These are phyloP conservation scores for Axea sp. DNA, from an alignment of 2,888 invertebrate genomes.

Conservation along the genomic window DNA sequence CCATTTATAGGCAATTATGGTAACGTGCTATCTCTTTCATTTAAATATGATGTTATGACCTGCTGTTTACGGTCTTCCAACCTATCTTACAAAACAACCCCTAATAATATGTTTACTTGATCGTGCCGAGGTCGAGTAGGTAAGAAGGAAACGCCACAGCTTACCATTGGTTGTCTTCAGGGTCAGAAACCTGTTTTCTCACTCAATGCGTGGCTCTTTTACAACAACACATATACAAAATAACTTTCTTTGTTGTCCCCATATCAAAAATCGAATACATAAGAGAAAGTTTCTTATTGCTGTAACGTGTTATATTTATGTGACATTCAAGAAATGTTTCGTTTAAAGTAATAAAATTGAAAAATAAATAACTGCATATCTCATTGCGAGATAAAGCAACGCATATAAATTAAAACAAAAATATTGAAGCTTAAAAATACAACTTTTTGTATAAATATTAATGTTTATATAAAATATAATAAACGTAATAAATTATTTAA, in stretches of 20 bases:
- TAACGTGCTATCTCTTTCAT: constrained; percentile 15
- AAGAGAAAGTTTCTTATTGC: too few relatives aligned
- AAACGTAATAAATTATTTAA: too few relatives aligned
- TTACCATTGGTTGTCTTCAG: constrained; percentile 30
- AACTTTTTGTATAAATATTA: too few relatives aligned
- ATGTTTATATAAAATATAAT: too few relatives aligned
- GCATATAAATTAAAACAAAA: too few relatives aligned
- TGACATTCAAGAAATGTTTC: too few relatives aligned
- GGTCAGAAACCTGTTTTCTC: constrained; percentile 46
- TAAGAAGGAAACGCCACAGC: constrained; percentile 20
- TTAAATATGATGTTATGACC: constrained; percentile 28
- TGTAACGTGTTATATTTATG: too few relatives aligned
- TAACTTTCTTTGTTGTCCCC: constrained; percentile 24
- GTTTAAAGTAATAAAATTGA: too few relatives aligned
- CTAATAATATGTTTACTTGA: constrained; percentile 47
- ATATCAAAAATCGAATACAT: constrained; percentile 11
- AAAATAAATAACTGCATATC: too few relatives aligned
- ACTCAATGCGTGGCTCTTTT: constrained; percentile 14
- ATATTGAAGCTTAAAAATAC: too few relatives aligned
- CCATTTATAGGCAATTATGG: too few relatives aligned
- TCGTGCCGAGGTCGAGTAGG: constrained; percentile 29
- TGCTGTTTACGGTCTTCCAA: constrained; percentile 27
- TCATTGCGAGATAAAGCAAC: too few relatives aligned
- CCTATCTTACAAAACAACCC: constrained; percentile 30
- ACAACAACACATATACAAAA: constrained; percentile 12